Conservation (phyloP, 2,888 invertebrate species). For the Athalia circularis region DNA sequence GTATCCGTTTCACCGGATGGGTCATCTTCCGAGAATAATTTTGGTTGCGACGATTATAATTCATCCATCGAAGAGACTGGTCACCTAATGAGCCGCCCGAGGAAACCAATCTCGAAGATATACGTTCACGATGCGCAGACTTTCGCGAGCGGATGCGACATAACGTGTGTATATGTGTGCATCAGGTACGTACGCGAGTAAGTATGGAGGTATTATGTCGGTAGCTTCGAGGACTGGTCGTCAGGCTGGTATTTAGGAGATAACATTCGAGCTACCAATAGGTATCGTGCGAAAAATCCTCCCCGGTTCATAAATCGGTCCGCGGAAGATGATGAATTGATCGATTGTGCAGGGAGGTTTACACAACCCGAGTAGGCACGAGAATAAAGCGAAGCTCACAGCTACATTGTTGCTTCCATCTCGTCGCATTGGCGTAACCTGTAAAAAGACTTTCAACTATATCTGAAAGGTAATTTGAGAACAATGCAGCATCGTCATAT, state of each 20-base stretch:
- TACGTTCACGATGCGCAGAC: constrained; percentile 10
- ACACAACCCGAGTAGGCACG: constrained; percentile 40
- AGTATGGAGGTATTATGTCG: constrained; percentile 13
- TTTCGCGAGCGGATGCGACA: constrained; percentile 43
- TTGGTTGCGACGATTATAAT: constrained; percentile 23
- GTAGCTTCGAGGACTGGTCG: background rate
- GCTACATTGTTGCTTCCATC: constrained; percentile 38
- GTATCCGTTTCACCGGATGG: constrained; percentile 2
- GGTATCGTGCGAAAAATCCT: constrained; percentile 22
- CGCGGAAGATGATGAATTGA: constrained; percentile 28
- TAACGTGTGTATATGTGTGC: background rate
- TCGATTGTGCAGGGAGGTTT: constrained; percentile 34
- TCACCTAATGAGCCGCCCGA: constrained; percentile 29
- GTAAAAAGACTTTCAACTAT: constrained; percentile 20
- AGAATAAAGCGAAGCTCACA: constrained; percentile 33
- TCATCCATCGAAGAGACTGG: constrained; percentile 8
- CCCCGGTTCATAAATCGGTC: constrained; percentile 18
- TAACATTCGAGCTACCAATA: constrained; percentile 25
- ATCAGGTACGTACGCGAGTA: background rate
- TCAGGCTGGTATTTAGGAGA: constrained; percentile 33
- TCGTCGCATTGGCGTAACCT: constrained; percentile 33
- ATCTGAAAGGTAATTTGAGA: background rate
- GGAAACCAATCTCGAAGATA: constrained; percentile 39
- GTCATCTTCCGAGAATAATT: background rate
- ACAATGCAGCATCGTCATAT: background rate